These are phyloP conservation scores for Phalloptychus januarius DNA, from an alignment of 2,797 vertebrate genomes.

Conservation along the genomic window DNA sequence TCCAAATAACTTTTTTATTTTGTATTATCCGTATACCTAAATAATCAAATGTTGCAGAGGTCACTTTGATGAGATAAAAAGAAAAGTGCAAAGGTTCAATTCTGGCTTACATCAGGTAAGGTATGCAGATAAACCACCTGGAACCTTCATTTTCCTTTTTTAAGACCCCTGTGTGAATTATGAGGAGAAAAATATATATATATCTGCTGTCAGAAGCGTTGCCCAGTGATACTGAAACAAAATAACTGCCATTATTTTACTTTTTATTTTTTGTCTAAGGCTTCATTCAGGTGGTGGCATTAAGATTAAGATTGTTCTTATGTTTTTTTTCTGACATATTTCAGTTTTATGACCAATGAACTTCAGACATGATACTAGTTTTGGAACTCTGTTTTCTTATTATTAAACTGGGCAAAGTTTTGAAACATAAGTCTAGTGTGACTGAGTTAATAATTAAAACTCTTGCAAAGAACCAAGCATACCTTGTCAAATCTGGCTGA, in stretches of 20 bases:
- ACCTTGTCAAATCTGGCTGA: background rate
- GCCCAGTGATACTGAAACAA: background rate
- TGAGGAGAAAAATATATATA: background rate
- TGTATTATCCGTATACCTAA: background rate
- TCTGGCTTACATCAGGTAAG: background rate
- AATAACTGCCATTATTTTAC: background rate
- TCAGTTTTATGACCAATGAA: background rate
- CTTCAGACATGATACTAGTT: background rate
- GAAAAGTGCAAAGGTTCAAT: background rate
- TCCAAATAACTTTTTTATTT: background rate
- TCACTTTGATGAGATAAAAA: no score
- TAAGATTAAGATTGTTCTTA: background rate
- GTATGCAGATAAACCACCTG: background rate
- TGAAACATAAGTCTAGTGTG: background rate
- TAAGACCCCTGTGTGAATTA: background rate
- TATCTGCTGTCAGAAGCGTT: background rate
- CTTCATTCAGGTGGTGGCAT: background rate
- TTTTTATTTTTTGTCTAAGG: background rate
- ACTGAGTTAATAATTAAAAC: background rate
- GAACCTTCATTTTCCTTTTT: background rate
- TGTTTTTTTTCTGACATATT: background rate
- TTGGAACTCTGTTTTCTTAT: background rate
- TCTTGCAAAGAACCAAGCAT: background rate
- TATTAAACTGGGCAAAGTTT: constrained; percentile 18
- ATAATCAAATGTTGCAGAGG: background rate